Evolutionary conservation across 35 echinoderm and acorn worm species (phyloP).

Genomic region (Diadema setosum): DNA sequence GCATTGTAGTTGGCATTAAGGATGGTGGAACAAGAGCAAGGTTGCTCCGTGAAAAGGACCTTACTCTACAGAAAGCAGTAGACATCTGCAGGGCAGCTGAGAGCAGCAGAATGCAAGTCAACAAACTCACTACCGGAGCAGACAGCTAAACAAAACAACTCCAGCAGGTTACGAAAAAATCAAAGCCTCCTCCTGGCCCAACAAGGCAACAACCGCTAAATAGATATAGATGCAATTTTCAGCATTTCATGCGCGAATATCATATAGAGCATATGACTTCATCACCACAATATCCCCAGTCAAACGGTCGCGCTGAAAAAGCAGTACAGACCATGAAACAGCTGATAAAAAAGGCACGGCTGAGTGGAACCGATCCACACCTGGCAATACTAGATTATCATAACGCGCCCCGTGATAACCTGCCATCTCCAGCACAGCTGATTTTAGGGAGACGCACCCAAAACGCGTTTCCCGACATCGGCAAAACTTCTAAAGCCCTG

Average conservation of each 20-base stretch:
- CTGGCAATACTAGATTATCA: conserved; percentile 24
- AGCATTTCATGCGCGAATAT: neutral
- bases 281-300: conserved; percentile 42
- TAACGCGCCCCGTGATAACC: conserved; percentile 25
- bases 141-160: neutral
- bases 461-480: neutral
- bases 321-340: conserved; percentile 46
- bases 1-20: conserved; percentile 35
- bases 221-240: neutral
- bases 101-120: neutral
- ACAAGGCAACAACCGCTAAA: neutral
- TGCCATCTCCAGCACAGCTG: conserved; percentile 17
- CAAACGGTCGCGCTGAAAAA: conserved; percentile 60
- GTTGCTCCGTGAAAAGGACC: neutral
- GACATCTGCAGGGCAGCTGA: conserved; percentile 48
- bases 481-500: conserved; percentile 9
- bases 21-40: neutral
- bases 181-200: neutral
- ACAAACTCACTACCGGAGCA: neutral
- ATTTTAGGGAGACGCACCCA: neutral
- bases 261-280: conserved; percentile 13
- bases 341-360: neutral
- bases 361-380: neutral
- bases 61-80: neutral
- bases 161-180: neutral